Percentiles rank a stretch among this genome's conserved stretches.
Evolutionary conservation across 2,113 vertebrate species (phyloP).

Genomic region (Hippotragus niger): DNA sequence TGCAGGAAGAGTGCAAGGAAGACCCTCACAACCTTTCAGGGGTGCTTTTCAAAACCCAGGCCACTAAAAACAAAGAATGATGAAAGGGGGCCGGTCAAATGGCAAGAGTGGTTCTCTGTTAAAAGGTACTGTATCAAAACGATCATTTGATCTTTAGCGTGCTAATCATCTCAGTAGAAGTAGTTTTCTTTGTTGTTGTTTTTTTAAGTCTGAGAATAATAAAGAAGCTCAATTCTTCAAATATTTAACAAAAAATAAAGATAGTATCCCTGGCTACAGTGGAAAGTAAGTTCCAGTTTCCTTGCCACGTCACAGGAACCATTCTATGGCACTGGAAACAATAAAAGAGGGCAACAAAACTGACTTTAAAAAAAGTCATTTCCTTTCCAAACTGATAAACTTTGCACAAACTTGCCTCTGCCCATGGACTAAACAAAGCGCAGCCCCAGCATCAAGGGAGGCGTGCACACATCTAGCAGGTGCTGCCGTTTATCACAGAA

Average conservation of each 20-base stretch:
- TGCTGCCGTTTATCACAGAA: slow-evolving; percentile 97
- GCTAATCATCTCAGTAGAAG: slow-evolving; percentile 33
- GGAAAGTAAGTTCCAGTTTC: slow-evolving; percentile 40
- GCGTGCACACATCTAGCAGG: slow-evolving; percentile 90
- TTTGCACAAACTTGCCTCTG: slow-evolving; percentile 89
- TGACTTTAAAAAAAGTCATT: slow-evolving; percentile 75
- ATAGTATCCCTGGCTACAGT: slow-evolving; percentile 8
- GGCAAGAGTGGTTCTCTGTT: not conserved
- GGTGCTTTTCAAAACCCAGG: not conserved
- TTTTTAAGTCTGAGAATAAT: slow-evolving; percentile 52
- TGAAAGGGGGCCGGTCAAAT: not conserved
- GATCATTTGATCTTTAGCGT: not conserved
- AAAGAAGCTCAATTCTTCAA: slow-evolving; percentile 47
- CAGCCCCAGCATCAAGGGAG: slow-evolving; percentile 88
- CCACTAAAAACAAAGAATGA: not conserved
- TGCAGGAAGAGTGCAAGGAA: not conserved
- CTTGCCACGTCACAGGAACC: slow-evolving; percentile 47
- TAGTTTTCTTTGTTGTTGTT: slow-evolving; percentile 45
- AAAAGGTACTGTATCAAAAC: not conserved
- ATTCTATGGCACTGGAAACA: slow-evolving; percentile 43
- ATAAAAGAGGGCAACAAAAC: slow-evolving; percentile 64
- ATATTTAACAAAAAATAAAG: slow-evolving; percentile 67
- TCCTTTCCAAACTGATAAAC: slow-evolving; percentile 82
- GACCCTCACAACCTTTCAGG: not conserved
- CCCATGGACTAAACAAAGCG: slow-evolving; percentile 83